Evolutionary conservation across 2,888 invertebrate genomes (phyloP).

Genomic region (Phragmatobia fuliginosa): DNA sequence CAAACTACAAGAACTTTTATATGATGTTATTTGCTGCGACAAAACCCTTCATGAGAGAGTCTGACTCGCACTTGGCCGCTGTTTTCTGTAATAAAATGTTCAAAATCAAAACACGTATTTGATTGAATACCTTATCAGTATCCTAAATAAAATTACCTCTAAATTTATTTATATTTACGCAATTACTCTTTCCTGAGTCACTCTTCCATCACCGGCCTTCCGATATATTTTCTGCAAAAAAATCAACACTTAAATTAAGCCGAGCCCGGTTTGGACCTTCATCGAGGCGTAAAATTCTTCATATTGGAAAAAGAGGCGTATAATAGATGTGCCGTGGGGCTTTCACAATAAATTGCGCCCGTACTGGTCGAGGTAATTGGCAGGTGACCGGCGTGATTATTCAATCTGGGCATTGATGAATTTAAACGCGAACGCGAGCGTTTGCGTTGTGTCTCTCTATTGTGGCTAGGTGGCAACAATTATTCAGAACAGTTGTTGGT

Average conservation of each 20-base stretch:
- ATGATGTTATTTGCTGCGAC: too few species aligned
- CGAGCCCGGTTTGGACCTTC: constrained; percentile 39
- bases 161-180: constrained; percentile 21
- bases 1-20: too few species aligned
- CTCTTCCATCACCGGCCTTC: constrained; percentile 22
- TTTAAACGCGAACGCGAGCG: constrained; percentile 56
- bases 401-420: constrained; percentile 68
- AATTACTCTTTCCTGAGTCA: constrained; percentile 35
- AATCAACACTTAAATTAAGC: constrained; percentile 52
- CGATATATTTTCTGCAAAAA: constrained; percentile 42
- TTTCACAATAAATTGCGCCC: constrained; percentile 64
- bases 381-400: constrained; percentile 69
- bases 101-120: constrained; percentile 12
- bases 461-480: constrained; percentile 31
- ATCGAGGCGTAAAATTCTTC: constrained; percentile 50
- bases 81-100: background rate
- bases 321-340: constrained; percentile 59
- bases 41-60: too few species aligned
- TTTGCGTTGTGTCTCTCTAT: constrained; percentile 42
- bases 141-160: constrained; percentile 14
- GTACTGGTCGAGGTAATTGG: constrained; percentile 63
- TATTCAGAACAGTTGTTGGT: constrained; percentile 19
- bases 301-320: constrained; percentile 62
- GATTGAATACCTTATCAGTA: constrained; percentile 14
- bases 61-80: too few species aligned